phyloP scores from a whole-genome alignment of 1,140 invertebrate species.

The Plutomurus gul region DNA sequence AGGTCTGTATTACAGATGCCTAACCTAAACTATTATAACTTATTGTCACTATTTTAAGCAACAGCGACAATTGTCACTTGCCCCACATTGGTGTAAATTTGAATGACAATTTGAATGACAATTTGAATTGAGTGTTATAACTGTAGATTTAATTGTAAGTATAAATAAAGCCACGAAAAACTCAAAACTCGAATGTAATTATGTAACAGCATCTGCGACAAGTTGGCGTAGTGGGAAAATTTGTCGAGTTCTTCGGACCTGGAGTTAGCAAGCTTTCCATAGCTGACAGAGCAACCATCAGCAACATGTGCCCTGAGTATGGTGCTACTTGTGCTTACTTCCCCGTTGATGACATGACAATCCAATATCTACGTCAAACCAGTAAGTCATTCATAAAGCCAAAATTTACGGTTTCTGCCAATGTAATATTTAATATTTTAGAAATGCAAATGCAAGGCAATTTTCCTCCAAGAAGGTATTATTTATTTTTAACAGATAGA shows the following conservation, averaged over 20 bases:
- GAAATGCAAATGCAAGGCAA: not conserved
- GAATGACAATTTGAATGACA: no score
- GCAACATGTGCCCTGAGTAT: slow-evolving; percentile 98
- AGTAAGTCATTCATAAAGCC: no score
- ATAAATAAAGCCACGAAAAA: no score
- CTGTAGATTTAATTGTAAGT: no score
- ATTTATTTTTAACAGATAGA: slow-evolving; percentile 68
- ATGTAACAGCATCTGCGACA: slow-evolving; percentile 78
- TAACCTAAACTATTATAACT: no score
- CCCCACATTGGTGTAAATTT: no score
- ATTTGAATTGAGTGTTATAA: no score
- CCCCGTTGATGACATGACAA: slow-evolving; percentile 85
- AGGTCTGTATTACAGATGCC: no score
- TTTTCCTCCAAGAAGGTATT: not conserved
- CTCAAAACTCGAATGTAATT: no score
- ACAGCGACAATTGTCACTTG: no score
- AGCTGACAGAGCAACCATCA: slow-evolving; percentile 91
- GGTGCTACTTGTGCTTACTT: slow-evolving; percentile 96
- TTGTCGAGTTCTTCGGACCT: slow-evolving; percentile 97
- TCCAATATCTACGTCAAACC: slow-evolving; percentile 85
- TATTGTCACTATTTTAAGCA: no score
- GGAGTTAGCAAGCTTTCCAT: slow-evolving; percentile 88
- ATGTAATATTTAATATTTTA: slow-evolving; percentile 45
- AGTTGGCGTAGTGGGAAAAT: slow-evolving; percentile 95
- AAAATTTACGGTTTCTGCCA: no score